Percentiles rank a stretch among this genome's conserved stretches.
phyloP scores from a whole-genome alignment of 2,888 invertebrate species.

The Polylopha cassiicola region DNA sequence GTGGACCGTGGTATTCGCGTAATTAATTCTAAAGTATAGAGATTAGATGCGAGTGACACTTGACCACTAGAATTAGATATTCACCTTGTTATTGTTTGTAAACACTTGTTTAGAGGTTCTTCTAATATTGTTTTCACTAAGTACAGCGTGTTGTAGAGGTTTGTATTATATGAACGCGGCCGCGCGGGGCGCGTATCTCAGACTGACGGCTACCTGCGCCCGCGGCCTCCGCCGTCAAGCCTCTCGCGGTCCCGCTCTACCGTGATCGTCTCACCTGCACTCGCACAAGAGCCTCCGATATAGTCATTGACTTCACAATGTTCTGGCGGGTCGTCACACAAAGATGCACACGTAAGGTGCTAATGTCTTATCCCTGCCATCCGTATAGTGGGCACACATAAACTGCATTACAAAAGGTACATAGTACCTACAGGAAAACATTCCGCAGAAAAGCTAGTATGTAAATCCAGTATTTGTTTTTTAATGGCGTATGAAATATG shows the following conservation, averaged over 20 bases:
- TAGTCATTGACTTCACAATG: constrained; percentile 20
- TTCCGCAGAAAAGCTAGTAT: too few species aligned
- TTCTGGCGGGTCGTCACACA: constrained; percentile 13
- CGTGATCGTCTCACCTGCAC: constrained; percentile 49
- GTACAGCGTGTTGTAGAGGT: constrained; percentile 41
- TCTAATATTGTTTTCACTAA: constrained; percentile 41
- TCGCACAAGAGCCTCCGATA: constrained; percentile 26
- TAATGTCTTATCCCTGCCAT: constrained; percentile 3
- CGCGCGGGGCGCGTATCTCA: constrained; percentile 57
- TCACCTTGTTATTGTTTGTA: constrained; percentile 24
- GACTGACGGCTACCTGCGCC: constrained; percentile 43
- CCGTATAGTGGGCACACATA: too few species aligned
- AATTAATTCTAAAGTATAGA: constrained; percentile 51
- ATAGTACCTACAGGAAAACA: too few species aligned
- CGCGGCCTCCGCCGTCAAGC: constrained; percentile 52
- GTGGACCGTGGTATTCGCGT: constrained; percentile 73
- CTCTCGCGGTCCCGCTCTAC: constrained; percentile 56
- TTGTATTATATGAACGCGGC: constrained; percentile 49
- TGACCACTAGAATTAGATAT: constrained; percentile 2
- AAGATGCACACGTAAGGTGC: constrained; percentile 10
- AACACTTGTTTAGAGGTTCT: constrained; percentile 31
- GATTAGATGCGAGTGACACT: constrained; percentile 25
- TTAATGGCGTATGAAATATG: too few species aligned
- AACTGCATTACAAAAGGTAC: too few species aligned
- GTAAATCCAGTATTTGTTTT: too few species aligned